A percentile compares a stretch with the other conserved stretches of the same genome.
Evolutionary conservation across 2,888 invertebrate species (phyloP).

Genomic region (Arctia plantaginis): DNA sequence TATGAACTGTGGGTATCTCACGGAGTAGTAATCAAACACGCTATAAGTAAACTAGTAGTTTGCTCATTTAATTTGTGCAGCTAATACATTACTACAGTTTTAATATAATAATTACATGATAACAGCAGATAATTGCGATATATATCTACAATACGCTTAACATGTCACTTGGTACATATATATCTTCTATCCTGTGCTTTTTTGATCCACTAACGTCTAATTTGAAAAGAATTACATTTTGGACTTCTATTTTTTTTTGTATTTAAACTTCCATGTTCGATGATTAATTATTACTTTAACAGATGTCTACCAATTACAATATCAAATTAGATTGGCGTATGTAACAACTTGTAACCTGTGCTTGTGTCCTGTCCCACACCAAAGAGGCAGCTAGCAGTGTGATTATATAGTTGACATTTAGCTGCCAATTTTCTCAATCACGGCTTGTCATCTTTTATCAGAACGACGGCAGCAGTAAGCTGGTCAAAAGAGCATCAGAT

Average conservation of each 20-base stretch:
- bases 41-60: conserved; percentile 3
- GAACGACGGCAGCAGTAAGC: too few relatives aligned
- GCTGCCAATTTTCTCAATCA: too few relatives aligned
- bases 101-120: conserved; percentile 30
- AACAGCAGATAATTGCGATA: conserved; percentile 17
- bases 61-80: conserved; percentile 40
- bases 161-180: neutral
- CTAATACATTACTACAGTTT: conserved; percentile 40
- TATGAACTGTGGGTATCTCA: neutral
- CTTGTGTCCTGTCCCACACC: too few relatives aligned
- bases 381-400: too few relatives aligned
- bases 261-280: neutral
- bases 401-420: too few relatives aligned
- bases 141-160: neutral
- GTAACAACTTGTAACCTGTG: too few relatives aligned
- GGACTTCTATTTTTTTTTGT: neutral
- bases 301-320: too few relatives aligned
- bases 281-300: neutral
- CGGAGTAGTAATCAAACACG: conserved; percentile 6
- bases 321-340: too few relatives aligned
- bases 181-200: neutral
- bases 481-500: too few relatives aligned
- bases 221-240: neutral
- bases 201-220: neutral
- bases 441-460: too few relatives aligned